Conservation (phyloP, 2,888 invertebrate genomes). For the Heliconius ethilla region DNA sequence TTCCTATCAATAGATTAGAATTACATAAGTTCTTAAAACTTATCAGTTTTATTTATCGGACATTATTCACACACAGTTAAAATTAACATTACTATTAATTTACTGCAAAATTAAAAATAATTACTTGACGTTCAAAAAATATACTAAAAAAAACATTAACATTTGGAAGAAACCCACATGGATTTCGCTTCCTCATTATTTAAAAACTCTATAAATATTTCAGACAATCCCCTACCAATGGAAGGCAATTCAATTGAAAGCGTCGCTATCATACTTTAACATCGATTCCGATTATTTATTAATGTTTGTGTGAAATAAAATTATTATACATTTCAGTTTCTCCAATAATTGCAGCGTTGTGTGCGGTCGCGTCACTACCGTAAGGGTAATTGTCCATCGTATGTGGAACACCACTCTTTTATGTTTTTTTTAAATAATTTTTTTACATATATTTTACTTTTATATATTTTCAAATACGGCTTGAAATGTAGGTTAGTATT, state of each 20-base stretch:
- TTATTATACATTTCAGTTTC: constrained; percentile 42
- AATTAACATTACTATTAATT: not conserved
- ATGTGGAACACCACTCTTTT: not conserved
- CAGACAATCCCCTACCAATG: constrained; percentile 20
- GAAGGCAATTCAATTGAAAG: constrained; percentile 41
- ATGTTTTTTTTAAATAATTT: too few species aligned
- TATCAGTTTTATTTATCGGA: too few species aligned
- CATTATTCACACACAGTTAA: too few species aligned
- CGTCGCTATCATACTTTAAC: constrained; percentile 40
- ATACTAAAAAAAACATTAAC: not conserved
- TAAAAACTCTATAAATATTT: constrained; percentile 24
- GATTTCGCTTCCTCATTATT: constrained; percentile 21
- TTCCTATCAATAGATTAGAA: too few species aligned
- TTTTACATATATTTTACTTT: not conserved
- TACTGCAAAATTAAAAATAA: not conserved
- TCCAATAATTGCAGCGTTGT: constrained; percentile 41
- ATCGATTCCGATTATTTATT: constrained; percentile 43
- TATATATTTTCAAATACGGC: not conserved
- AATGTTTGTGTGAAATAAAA: constrained; percentile 45
- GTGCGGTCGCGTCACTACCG: constrained; percentile 36
- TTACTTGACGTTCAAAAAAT: too few species aligned
- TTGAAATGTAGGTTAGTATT: not conserved
- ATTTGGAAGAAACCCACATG: not conserved
- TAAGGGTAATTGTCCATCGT: constrained; percentile 25
- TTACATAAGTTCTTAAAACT: too few species aligned